Percentiles rank a stretch among this genome's conserved stretches.
Conservation (phyloP, 1,140 invertebrate genomes). For the Metopolophium dirhodum region DNA sequence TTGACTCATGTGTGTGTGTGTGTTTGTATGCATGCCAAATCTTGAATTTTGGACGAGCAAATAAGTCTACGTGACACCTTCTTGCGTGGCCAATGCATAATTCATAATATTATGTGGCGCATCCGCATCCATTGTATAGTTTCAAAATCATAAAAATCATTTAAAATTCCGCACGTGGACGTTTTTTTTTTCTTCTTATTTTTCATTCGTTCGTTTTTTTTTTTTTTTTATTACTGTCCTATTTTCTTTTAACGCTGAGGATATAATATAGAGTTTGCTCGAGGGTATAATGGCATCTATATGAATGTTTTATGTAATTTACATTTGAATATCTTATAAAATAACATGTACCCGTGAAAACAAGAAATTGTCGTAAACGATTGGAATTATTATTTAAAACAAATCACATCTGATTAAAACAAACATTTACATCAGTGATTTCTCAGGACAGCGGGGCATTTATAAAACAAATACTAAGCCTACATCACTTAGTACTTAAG, state of each 20-base stretch:
- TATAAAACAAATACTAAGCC: not conserved
- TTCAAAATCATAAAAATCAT: not conserved
- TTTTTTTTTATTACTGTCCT: not conserved
- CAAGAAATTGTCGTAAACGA: not conserved
- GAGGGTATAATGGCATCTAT: not conserved
- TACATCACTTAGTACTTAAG: not conserved
- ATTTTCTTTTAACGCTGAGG: not conserved
- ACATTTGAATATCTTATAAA: not conserved
- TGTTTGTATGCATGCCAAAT: not conserved
- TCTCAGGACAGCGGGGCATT: not conserved
- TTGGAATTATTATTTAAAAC: not conserved
- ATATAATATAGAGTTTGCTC: not conserved
- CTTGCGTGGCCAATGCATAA: not conserved
- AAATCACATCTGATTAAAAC: not conserved
- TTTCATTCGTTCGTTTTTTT: not conserved
- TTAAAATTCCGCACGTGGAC: not conserved
- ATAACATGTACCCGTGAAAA: not conserved
- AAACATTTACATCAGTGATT: not conserved
- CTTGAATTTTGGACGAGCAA: not conserved
- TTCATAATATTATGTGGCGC: not conserved
- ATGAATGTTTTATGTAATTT: not conserved
- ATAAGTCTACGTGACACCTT: conserved; percentile 1
- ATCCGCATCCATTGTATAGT: not conserved
- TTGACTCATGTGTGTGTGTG: not conserved
- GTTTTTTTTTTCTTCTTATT: too few relatives aligned